A percentile compares a stretch with the other conserved stretches of the same genome.
phyloP scores from a whole-genome alignment of 2,888 invertebrate genomes.

The Andrena fulva region DNA sequence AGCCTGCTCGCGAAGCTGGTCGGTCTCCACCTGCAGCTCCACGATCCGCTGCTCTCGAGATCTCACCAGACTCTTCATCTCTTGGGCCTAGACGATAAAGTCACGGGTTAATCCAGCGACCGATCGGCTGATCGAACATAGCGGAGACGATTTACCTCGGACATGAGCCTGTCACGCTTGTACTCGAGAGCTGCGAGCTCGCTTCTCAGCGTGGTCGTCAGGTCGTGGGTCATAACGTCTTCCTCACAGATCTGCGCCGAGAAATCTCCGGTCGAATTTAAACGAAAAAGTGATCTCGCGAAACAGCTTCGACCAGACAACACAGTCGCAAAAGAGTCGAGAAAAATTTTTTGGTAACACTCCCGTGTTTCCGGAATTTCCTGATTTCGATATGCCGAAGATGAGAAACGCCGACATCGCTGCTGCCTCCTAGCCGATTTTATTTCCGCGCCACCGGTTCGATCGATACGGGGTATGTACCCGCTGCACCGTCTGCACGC shows the following conservation, averaged over 20 bases:
- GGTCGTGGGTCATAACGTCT: conserved; percentile 86
- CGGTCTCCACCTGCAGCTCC: conserved; percentile 92
- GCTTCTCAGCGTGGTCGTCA: conserved; percentile 91
- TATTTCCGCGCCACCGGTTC: conserved; percentile 6
- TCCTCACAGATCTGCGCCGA: conserved; percentile 81
- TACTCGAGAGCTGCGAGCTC: conserved; percentile 94
- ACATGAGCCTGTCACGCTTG: conserved; percentile 91
- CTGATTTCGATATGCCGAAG: neutral
- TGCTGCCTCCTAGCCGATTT: conserved; percentile 1
- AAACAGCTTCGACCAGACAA: neutral
- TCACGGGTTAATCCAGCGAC: conserved; percentile 41
- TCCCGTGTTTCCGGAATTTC: neutral
- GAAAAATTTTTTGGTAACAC: neutral
- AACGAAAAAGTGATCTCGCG: neutral
- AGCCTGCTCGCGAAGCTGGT: conserved; percentile 92
- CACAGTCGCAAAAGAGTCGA: too few relatives aligned
- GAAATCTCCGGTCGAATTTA: neutral
- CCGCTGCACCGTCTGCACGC: neutral
- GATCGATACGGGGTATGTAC: conserved; percentile 12
- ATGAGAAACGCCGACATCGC: neutral
- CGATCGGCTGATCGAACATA: neutral
- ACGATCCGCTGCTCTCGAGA: conserved; percentile 90
- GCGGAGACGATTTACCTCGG: conserved; percentile 87
- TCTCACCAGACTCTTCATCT: conserved; percentile 90
- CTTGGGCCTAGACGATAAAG: conserved; percentile 87